Conservation (phyloP, 2,888 invertebrate species). For the Drosophila rellima region DNA sequence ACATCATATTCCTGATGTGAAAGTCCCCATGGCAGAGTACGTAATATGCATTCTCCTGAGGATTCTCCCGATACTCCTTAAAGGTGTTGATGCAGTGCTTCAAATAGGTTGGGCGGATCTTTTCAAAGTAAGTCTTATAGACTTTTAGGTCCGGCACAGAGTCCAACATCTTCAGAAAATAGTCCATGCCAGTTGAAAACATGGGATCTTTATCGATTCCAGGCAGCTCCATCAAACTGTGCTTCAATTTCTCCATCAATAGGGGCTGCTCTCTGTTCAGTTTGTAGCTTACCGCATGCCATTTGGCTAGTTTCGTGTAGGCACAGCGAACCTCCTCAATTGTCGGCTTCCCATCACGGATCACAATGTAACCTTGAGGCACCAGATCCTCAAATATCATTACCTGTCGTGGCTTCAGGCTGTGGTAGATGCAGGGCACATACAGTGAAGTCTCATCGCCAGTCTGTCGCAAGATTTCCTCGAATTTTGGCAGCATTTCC, state of each 20-base stretch:
- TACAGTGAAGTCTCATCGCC: constrained; percentile 55
- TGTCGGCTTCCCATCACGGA: constrained; percentile 4
- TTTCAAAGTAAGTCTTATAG: constrained; percentile 55
- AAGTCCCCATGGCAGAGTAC: constrained; percentile 82
- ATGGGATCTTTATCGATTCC: constrained; percentile 41
- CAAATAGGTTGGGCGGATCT: constrained; percentile 34
- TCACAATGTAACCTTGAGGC: constrained; percentile 12
- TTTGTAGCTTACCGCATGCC: constrained; percentile 44
- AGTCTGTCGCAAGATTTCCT: constrained; percentile 54
- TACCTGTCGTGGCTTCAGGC: constrained; percentile 30
- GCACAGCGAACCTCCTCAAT: constrained; percentile 13
- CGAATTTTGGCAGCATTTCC: constrained; percentile 71
- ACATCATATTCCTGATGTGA: constrained; percentile 79
- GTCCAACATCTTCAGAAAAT: constrained; percentile 58
- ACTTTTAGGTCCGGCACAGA: constrained; percentile 44
- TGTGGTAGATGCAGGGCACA: constrained; percentile 45
- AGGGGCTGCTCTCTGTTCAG: constrained; percentile 77
- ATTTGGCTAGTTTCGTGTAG: constrained; percentile 18
- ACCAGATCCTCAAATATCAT: constrained; percentile 29
- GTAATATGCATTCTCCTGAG: constrained; percentile 52
- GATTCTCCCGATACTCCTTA: constrained; percentile 31
- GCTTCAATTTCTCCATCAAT: constrained; percentile 58
- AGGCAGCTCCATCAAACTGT: constrained; percentile 78
- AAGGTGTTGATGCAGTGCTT: constrained; percentile 16
- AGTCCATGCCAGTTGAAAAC: constrained; percentile 44